A percentile compares a stretch with the other conserved stretches of the same genome.
Conservation (phyloP, 2,797 vertebrate species). For the Notamacropus eugenii region DNA sequence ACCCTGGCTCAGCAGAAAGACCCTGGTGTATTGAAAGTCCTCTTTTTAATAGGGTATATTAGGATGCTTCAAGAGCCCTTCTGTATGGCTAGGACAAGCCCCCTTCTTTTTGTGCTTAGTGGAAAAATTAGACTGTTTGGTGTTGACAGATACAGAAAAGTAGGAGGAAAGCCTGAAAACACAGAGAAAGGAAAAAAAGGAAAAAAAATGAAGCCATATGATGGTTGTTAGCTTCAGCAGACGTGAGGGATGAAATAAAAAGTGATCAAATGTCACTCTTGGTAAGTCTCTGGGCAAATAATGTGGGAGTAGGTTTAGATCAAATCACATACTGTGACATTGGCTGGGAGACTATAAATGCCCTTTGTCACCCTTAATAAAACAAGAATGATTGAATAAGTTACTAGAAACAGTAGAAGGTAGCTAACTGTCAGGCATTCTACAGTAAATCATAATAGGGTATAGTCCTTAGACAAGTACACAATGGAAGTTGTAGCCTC, state of each 20-base stretch:
- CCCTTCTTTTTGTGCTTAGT: background rate
- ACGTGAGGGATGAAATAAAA: background rate
- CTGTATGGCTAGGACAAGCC: background rate
- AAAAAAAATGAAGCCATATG: background rate
- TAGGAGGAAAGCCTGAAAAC: background rate
- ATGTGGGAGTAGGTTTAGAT: background rate
- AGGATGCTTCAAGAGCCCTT: background rate
- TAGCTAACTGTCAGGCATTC: background rate
- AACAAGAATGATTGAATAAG: background rate
- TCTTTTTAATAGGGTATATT: background rate
- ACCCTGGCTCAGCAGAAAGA: background rate
- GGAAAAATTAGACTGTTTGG: background rate
- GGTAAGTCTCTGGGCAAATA: background rate
- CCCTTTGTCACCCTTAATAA: background rate
- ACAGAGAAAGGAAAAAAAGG: background rate
- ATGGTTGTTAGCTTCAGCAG: background rate
- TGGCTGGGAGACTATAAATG: background rate
- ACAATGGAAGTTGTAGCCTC: background rate
- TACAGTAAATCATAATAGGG: background rate
- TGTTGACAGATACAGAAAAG: background rate
- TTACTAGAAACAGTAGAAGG: background rate
- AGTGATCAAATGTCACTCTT: background rate
- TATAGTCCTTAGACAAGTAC: background rate
- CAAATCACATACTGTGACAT: background rate
- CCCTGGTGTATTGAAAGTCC: background rate